These are phyloP conservation scores for Seira sanloemensis DNA, from an alignment of 2,888 invertebrate species.

Conservation along the genomic window DNA sequence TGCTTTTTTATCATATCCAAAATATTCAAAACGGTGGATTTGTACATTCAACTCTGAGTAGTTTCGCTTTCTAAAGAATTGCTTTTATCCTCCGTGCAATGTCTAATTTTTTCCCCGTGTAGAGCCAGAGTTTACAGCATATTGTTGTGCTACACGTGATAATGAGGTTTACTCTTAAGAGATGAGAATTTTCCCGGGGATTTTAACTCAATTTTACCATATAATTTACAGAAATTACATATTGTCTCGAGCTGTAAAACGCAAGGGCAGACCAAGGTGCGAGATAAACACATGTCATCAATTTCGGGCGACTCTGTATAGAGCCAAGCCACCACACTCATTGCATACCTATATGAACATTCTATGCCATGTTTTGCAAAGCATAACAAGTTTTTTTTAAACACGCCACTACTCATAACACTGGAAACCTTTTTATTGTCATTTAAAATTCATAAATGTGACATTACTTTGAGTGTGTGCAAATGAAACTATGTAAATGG, in stretches of 20 bases:
- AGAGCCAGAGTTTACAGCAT: neutral
- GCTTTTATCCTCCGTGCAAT: neutral
- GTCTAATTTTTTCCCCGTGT: too few relatives aligned
- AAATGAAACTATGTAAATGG: neutral
- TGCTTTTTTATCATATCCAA: neutral
- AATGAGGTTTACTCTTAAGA: slow-evolving; percentile 4
- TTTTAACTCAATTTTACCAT: slow-evolving; percentile 9
- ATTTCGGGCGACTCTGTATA: neutral
- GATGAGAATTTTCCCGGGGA: neutral
- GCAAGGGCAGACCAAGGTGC: neutral
- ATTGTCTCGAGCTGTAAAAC: slow-evolving; percentile 2
- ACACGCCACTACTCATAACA: neutral
- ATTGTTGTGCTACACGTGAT: neutral
- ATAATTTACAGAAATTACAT: slow-evolving; percentile 12
- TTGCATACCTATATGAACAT: too few relatives aligned
- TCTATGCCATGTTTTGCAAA: neutral
- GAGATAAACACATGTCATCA: slow-evolving; percentile 13
- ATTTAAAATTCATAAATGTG: slow-evolving; percentile 13
- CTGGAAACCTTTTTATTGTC: slow-evolving; percentile 4
- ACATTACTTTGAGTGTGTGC: neutral
- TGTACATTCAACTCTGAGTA: neutral
- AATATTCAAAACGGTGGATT: slow-evolving; percentile 14
- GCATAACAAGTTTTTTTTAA: too few relatives aligned
- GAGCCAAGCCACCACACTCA: too few relatives aligned
- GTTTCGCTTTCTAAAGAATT: neutral